Evolutionary conservation across 35 echinoderm and acorn worm species (phyloP).

Genomic region (Anneissia japonica): DNA sequence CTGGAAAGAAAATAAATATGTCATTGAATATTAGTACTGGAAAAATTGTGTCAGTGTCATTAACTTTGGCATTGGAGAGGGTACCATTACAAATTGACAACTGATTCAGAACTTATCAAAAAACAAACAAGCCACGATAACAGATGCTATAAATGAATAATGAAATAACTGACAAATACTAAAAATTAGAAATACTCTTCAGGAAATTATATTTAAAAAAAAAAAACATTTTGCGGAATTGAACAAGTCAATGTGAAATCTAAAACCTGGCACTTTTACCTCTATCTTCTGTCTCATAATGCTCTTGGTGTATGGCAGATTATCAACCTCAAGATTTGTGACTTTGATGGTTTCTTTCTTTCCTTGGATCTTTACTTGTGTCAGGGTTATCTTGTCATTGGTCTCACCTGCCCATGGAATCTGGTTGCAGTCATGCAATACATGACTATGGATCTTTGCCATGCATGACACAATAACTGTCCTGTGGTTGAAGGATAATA

Average conservation of each 20-base stretch:
- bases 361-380: constrained; percentile 75
- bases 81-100: no score
- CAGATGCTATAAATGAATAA: background rate
- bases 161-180: background rate
- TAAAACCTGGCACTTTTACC: constrained; percentile 51
- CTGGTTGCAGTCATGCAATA: constrained; percentile 82
- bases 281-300: constrained; percentile 81
- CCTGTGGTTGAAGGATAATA: no score
- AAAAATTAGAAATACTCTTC: background rate
- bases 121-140: background rate
- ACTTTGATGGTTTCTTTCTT: constrained; percentile 95
- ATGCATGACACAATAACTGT: constrained; percentile 77
- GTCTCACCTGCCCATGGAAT: constrained; percentile 84
- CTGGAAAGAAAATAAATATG: constrained; percentile 14
- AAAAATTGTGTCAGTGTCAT: background rate
- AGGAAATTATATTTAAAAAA: no score
- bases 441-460: constrained; percentile 70
- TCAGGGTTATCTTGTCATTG: constrained; percentile 56
- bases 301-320: constrained; percentile 83
- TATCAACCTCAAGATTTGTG: constrained; percentile 57
- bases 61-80: no score
- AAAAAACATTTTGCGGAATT: no score
- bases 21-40: background rate
- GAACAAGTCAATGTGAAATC: no score
- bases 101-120: background rate